Evolutionary conservation across 2,888 invertebrate genomes (phyloP), one percentile per base, ranked within the genome.

Genomic region (Megastigmus dorsalis): DNA sequence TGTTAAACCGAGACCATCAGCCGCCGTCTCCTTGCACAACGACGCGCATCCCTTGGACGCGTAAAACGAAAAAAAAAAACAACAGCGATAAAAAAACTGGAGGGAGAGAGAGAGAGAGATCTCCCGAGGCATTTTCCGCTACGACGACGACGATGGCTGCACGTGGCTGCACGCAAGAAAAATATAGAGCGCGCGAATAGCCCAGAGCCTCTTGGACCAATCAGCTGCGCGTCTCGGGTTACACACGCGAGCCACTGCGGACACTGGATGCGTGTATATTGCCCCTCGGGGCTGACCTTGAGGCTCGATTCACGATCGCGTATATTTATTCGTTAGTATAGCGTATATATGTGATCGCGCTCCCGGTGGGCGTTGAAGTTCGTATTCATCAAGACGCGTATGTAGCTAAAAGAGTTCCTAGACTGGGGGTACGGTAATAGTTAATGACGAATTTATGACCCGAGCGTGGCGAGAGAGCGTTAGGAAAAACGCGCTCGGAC

Each of bases 381-480:
- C 70, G 41, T 54, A 70, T 62, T 63, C 20, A 57, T 57, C 48
- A n/a, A n/a, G n/a, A n/a, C n/a, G n/a, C n/a, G n/a, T n/a, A n/a
- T n/a, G n/a, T n/a, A n/a, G n/a, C n/a, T n/a, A n/a, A n/a, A n/a
- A n/a, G n/a, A n/a, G n/a, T n/a, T n/a, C n/a, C n/a, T n/a, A 70
- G 23, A 33, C 38, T 10, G 36, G 60, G 30, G 13, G 18, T 26
- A n/a, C 20, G 18, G 36, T 18, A 15, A 48, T 26, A 10, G 30
- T 66, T 67, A 67, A 67, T 45, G 73, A 45, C 48, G 62, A 73
- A 67, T 73, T 73, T 67, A 73, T 48, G 57, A 13, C 43, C 6
- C 6, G n/a, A 4, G 45, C 23, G 36, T 30, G 28, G 50, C 15
- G 18, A 36, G 38, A 33, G 20, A 28, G 45, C 1, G 38, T n/a